A percentile compares a stretch with the other conserved stretches of the same genome.
These are phyloP conservation scores for Mizuhopecten yessoensis DNA, from an alignment of 1,140 invertebrate species.

Conservation along the genomic window DNA sequence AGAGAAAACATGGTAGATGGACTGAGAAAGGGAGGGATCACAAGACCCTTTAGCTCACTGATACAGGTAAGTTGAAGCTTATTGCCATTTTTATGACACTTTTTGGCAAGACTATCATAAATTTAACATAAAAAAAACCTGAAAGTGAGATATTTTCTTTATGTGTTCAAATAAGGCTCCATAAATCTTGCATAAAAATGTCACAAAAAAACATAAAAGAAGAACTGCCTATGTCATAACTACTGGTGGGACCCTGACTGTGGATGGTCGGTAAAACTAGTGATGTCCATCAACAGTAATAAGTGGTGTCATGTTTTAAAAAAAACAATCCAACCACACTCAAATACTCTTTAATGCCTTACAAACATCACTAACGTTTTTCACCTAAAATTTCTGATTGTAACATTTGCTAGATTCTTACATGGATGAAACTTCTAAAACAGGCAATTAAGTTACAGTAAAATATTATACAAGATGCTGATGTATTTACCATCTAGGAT, in stretches of 20 bases:
- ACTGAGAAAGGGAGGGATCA: not conserved
- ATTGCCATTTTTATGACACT: not conserved
- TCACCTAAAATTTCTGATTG: not conserved
- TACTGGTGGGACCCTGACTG: not conserved
- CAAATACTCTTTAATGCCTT: not conserved
- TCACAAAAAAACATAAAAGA: not conserved
- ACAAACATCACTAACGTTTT: not conserved
- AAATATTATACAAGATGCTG: too few relatives aligned
- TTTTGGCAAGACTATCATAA: not conserved
- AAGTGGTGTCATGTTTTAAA: not conserved
- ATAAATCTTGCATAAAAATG: constrained; percentile 7
- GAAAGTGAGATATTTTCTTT: not conserved
- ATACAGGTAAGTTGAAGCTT: not conserved
- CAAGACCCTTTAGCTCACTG: not conserved
- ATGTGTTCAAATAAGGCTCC: not conserved
- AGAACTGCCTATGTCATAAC: not conserved
- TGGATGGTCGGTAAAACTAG: not conserved
- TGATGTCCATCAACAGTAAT: not conserved
- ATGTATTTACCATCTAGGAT: not conserved
- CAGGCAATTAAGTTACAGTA: too few relatives aligned
- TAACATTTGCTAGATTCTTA: too few relatives aligned
- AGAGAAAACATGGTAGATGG: not conserved
- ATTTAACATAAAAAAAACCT: constrained; percentile 2
- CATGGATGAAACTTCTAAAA: too few relatives aligned
- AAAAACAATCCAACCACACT: not conserved